phyloP scores from a whole-genome alignment of 1,140 invertebrate genomes.

The Dendrolimus kikuchii region DNA sequence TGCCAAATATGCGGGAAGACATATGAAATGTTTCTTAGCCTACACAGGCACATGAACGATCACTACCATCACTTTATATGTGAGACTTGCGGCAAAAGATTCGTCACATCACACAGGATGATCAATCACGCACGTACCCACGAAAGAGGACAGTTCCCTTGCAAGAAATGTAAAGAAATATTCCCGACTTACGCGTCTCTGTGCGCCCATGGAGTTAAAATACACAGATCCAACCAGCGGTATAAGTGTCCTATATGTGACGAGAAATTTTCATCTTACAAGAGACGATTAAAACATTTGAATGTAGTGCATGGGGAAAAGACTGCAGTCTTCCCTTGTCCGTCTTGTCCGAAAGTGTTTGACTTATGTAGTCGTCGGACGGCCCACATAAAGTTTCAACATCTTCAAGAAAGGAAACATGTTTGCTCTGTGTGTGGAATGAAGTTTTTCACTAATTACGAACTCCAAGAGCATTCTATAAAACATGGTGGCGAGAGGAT shows the following conservation, averaged over 20 bases:
- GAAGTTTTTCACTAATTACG: constrained; percentile 60
- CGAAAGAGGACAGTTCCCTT: constrained; percentile 52
- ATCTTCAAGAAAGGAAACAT: constrained; percentile 55
- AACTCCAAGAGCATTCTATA: constrained; percentile 52
- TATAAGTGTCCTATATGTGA: constrained; percentile 61
- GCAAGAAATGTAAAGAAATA: constrained; percentile 48
- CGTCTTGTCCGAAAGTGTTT: constrained; percentile 53
- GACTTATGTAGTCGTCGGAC: constrained; percentile 54
- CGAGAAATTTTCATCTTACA: constrained; percentile 55
- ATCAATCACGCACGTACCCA: constrained; percentile 50
- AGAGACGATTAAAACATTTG: constrained; percentile 54
- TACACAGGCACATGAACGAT: constrained; percentile 61
- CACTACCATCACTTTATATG: constrained; percentile 66
- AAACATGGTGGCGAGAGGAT: constrained; percentile 58
- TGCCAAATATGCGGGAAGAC: constrained; percentile 52
- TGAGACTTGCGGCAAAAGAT: constrained; percentile 62
- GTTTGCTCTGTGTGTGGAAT: constrained; percentile 54
- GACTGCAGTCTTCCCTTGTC: constrained; percentile 45
- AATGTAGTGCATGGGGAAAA: constrained; percentile 49
- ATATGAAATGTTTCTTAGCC: constrained; percentile 64
- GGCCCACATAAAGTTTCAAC: constrained; percentile 46
- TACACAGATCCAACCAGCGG: constrained; percentile 51
- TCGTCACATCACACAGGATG: constrained; percentile 54
- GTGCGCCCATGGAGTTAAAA: constrained; percentile 46
- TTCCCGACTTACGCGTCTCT: constrained; percentile 38